Evolutionary conservation across 2,888 invertebrate species (phyloP).

Genomic region (Drosophila macrospina): DNA sequence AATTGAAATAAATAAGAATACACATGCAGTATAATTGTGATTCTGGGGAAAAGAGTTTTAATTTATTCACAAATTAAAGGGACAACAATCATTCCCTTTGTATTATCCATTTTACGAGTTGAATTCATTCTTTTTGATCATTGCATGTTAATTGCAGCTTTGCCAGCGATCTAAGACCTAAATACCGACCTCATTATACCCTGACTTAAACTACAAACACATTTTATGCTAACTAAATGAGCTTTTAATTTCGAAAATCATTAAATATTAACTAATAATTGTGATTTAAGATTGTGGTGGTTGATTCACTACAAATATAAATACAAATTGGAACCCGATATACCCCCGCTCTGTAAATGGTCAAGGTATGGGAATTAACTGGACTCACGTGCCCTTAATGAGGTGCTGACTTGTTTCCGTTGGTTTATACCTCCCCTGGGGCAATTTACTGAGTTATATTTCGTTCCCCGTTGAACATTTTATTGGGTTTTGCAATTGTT

Average conservation of each 20-base stretch:
- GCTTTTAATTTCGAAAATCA: slow-evolving; percentile 7
- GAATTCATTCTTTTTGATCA: slow-evolving; percentile 34
- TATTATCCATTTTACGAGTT: slow-evolving; percentile 27
- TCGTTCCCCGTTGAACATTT: slow-evolving; percentile 21
- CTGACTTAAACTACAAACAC: neutral
- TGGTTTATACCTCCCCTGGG: slow-evolving; percentile 32
- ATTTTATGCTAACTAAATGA: neutral
- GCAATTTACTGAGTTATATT: slow-evolving; percentile 41
- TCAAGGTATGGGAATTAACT: slow-evolving; percentile 24
- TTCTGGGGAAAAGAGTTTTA: slow-evolving; percentile 11
- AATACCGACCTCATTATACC: slow-evolving; percentile 12
- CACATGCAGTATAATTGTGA: slow-evolving; percentile 2
- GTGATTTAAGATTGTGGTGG: neutral
- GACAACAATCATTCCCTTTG: slow-evolving; percentile 28
- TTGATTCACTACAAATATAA: neutral
- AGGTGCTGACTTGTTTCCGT: slow-evolving; percentile 40
- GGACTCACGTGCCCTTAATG: slow-evolving; percentile 42
- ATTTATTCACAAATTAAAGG: slow-evolving; percentile 31
- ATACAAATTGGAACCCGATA: slow-evolving; percentile 1
- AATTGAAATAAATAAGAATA: slow-evolving; percentile 40
- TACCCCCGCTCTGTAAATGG: neutral
- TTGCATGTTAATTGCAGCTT: slow-evolving; percentile 6
- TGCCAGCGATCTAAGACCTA: neutral
- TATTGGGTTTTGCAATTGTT: slow-evolving; percentile 8
- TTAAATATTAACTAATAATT: slow-evolving; percentile 2